Evolutionary conservation across 2,888 invertebrate species (phyloP), one percentile per base, ranked within the genome.

Genomic region (Micoletzkya japonica): DNA sequence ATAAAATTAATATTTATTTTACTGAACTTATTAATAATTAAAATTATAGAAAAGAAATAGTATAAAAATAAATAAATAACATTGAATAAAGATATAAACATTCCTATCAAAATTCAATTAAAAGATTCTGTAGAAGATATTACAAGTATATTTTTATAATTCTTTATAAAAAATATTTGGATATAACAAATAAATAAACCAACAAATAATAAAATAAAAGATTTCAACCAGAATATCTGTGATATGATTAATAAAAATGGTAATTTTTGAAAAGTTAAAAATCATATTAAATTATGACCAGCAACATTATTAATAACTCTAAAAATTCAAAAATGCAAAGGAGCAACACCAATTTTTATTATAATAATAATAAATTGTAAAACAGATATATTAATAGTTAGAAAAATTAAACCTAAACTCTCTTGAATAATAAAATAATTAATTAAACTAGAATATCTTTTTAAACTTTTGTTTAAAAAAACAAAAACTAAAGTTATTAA

Each of bases 171-270:
- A 75, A 79, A 76, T 44, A 77, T 72, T 63, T 77, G 75, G 32
- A 74, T 61, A 74, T 73, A 77, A 76, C 76, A 77, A 72, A 74
- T 14, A 49, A 74, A 59, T 56, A 77, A 72, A 76, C 76, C 77
- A 34, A 78, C 44, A 32, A 75, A 54, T 56, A 76, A 71, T 54
- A 76, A 64, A 71, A 76, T 73, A 63, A 67, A n/a, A 69, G 68
- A 57, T 24, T 57, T 71, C 34, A 72, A 70, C 44, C 70, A 73
- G 73, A 76, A 74, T 59, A 76, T 64, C 24, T 75, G 72, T 67
- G 76, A 74, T 50, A 77, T 73, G 72, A 78, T 77, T 39, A 91
- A 91, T 4, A 91, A 91, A 89, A 91, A 92, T 79, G 92, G 87
- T 90, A 77, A 75, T 54, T 77, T 77, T 69, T 77, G 77, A 75